Percentiles rank a stretch among this genome's conserved stretches.
These are phyloP conservation scores for Sinella curviseta DNA, from an alignment of 1,140 invertebrate species.

Conservation along the genomic window DNA sequence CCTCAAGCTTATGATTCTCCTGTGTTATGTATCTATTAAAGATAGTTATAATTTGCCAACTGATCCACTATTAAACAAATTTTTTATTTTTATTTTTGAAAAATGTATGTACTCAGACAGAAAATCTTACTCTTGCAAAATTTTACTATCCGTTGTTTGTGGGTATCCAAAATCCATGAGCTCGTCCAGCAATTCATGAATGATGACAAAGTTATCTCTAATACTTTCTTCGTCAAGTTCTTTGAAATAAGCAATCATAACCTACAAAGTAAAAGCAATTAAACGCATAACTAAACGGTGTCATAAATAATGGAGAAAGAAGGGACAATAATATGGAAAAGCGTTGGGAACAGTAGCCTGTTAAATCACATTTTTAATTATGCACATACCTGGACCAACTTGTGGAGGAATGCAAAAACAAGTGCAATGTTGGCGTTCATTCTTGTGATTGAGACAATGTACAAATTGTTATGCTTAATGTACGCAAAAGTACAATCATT, in stretches of 20 bases:
- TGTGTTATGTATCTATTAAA: slow-evolving; percentile 88
- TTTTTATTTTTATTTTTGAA: no score
- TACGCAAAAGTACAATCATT: slow-evolving; percentile 92
- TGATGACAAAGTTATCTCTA: slow-evolving; percentile 98
- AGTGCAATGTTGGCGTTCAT: slow-evolving; percentile 97
- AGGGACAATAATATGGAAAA: not conserved
- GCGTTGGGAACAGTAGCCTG: not conserved
- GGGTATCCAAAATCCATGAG: slow-evolving; percentile 99
- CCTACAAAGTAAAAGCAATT: slow-evolving; percentile 60
- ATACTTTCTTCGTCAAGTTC: slow-evolving; percentile 99
- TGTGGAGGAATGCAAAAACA: slow-evolving; percentile 96
- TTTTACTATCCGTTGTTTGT: slow-evolving; percentile 98
- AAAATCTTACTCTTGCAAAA: slow-evolving; percentile 94
- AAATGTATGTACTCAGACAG: no score
- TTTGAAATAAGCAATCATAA: slow-evolving; percentile 98
- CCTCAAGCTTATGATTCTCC: slow-evolving; percentile 96
- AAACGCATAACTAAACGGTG: no score
- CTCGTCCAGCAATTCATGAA: slow-evolving; percentile 97
- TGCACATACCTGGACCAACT: slow-evolving; percentile 76
- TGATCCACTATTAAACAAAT: no score
- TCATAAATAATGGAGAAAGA: slow-evolving; percentile 11
- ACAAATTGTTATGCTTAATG: slow-evolving; percentile 98
- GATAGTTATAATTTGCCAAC: no score
- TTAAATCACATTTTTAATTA: not conserved
- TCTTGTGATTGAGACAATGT: slow-evolving; percentile 94